Base-by-base conservation (phyloP, 2,113 vertebrate genomes). In the Takifugu flavidus region DNA sequence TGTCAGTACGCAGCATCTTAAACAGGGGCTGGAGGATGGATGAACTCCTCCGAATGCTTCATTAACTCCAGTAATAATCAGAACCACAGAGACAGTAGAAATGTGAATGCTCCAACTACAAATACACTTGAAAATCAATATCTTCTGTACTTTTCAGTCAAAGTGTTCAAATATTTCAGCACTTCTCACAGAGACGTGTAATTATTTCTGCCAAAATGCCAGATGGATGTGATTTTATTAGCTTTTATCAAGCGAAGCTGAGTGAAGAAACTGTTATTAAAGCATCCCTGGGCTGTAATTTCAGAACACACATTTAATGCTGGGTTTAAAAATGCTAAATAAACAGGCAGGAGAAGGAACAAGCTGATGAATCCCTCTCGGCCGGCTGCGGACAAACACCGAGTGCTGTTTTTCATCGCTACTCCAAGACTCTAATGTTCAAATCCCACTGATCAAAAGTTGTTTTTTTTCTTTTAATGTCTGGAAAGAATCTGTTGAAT, bases 1-100 rank as follows among this genome's bases (percentile, higher is more conserved):
- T 72, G 59, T 67, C 69, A 74, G 81, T 74, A 66, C 52, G 74
- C 65, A 75, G 79, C 77, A 77, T 82, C 78, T 82, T 78, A 82
- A 84, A 63, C 72, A 79, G 82, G 59, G 51, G 65, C 49, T 58
- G 20, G 74, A 72, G 67, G 72, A 3, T 34, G 29, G 3, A 31
- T 39, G 1, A 3, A 1, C 34, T 39, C 34, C 34, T 39, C 8
- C 8, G 0, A 39, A 4, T 11, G 34, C 7, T 8, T 39, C 34
- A 39, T 39, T 10, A 10, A 39, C 34, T 39, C 34, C 34, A 10
- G 5, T 10, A 39, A 39, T 11, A 39, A 39, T 3, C 34, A 39
- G 34, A 39, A 39, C 34, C 2, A 34, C 34, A 39, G 7, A 11
- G 34, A 39, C 34, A 10, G 11, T 1, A 31, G 29, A 31, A 31